Conservation (phyloP, 2,888 invertebrate genomes). For the Tenodera sinensis region DNA sequence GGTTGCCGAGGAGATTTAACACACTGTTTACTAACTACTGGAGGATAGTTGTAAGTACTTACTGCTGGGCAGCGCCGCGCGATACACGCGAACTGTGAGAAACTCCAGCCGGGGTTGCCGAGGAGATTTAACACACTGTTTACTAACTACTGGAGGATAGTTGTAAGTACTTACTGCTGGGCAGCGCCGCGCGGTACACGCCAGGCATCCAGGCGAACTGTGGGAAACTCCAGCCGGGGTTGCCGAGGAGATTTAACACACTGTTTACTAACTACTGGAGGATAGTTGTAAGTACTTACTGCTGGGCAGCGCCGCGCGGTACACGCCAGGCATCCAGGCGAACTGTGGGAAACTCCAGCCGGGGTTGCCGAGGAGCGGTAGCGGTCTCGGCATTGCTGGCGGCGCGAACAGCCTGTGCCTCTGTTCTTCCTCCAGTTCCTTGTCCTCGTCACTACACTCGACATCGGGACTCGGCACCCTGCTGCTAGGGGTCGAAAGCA, state of each 20-base stretch:
- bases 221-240: conserved; percentile 38
- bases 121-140: conserved; percentile 49
- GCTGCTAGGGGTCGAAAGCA: conserved; percentile 46
- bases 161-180: too few species aligned
- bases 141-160: too few species aligned
- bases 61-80: too few species aligned
- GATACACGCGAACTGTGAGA: conserved; percentile 56
- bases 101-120: conserved; percentile 38
- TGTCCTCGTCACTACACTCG: conserved; percentile 37
- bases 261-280: too few species aligned
- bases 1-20: too few species aligned
- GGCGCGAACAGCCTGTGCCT: conserved; percentile 27
- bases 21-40: too few species aligned
- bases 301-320: conserved; percentile 55
- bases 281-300: conserved; percentile 47
- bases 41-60: too few species aligned
- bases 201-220: conserved; percentile 60
- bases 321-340: conserved; percentile 54
- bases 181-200: conserved; percentile 49
- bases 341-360: conserved; percentile 50
- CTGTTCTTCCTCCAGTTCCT: conserved; percentile 20
- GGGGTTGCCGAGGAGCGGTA: conserved; percentile 44
- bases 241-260: background rate
- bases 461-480: conserved; percentile 29
- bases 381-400: conserved; percentile 39